Evolutionary conservation across 37 sponge, comb jelly and placozoan genomes (phyloP).

Genomic region (Crambe crambe): DNA sequence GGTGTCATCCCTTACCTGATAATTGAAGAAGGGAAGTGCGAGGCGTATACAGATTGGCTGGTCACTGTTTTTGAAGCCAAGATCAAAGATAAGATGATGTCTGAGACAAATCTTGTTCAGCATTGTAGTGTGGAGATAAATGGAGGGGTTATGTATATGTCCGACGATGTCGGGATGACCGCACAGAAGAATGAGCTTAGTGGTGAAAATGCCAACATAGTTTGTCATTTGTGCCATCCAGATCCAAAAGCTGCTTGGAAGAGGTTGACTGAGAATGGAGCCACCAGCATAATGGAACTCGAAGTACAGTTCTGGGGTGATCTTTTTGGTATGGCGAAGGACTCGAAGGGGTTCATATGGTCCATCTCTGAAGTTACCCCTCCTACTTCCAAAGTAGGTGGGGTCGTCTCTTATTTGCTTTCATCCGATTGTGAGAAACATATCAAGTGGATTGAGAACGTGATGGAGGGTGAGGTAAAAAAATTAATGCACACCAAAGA

Average conservation of each 20-base stretch:
- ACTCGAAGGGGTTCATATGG: conserved; percentile 50
- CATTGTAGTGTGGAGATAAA: conserved; percentile 42
- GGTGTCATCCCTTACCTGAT: conserved; percentile 55
- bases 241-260: conserved; percentile 40
- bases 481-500: conserved; percentile 6
- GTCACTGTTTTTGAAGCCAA: conserved; percentile 20
- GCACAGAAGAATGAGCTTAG: neutral
- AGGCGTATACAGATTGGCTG: conserved; percentile 45
- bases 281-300: conserved; percentile 32
- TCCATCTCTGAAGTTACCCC: neutral
- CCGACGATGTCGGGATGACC: neutral
- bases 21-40: conserved; percentile 23
- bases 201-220: neutral
- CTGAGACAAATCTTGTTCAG: conserved; percentile 24
- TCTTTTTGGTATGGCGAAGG: conserved; percentile 29
- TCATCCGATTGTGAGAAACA: conserved; percentile 62
- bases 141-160: conserved; percentile 33
- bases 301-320: conserved; percentile 70
- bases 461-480: conserved; percentile 41
- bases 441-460: conserved; percentile 44
- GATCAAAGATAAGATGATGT: conserved; percentile 22
- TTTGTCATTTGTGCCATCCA: conserved; percentile 33
- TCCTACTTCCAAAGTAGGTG: neutral
- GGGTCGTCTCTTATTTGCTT: conserved; percentile 40
- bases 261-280: conserved; percentile 31